A percentile compares a stretch with the other conserved stretches of the same genome.
Evolutionary conservation across 2,113 vertebrate genomes (phyloP).

Genomic region (Brachypodius melanocephalos): DNA sequence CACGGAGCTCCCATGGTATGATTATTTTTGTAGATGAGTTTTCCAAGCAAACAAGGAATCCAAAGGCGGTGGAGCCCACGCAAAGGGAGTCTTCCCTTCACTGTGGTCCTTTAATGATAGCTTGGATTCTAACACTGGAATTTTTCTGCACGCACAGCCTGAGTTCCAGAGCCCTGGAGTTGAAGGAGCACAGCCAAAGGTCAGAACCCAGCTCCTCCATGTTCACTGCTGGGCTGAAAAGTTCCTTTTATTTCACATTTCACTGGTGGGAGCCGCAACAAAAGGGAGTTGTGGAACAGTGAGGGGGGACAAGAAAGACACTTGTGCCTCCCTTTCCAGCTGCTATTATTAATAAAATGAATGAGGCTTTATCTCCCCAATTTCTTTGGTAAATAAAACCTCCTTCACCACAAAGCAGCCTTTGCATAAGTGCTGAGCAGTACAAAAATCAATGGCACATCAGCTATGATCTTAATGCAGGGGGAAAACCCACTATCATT

Average conservation of each 20-base stretch:
- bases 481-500: not conserved
- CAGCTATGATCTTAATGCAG: not conserved
- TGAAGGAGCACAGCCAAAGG: not conserved
- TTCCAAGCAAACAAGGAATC: not conserved
- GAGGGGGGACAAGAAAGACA: not conserved
- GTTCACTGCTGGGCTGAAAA: not conserved
- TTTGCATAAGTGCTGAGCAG: not conserved
- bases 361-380: not conserved
- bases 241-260: not conserved
- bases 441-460: not conserved
- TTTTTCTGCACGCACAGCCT: not conserved
- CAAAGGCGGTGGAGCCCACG: not conserved
- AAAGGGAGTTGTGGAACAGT: not conserved
- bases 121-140: not conserved
- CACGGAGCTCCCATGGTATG: rapidly evolving
- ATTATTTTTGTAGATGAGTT: not conserved
- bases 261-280: not conserved
- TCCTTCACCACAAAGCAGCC: not conserved
- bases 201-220: not conserved
- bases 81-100: not conserved
- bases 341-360: conserved; percentile 13
- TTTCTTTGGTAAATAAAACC: conserved; percentile 18
- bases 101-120: not conserved
- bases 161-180: not conserved
- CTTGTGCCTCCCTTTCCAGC: not conserved